A percentile compares a stretch with the other conserved stretches of the same genome.
Conservation (phyloP, 2,113 vertebrate genomes). For the Progne subis region DNA sequence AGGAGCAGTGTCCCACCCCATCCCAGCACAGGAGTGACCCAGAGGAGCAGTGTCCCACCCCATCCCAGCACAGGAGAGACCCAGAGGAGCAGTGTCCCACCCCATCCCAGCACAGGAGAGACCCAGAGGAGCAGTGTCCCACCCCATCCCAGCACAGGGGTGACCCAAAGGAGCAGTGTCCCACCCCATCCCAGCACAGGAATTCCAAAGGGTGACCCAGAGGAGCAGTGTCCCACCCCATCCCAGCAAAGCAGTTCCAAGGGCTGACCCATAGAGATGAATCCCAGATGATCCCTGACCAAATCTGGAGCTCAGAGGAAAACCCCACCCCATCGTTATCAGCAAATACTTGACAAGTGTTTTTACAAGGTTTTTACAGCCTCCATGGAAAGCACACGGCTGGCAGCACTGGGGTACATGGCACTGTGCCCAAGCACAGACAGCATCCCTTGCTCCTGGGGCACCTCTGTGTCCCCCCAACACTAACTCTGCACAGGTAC, state of each 20-base stretch:
- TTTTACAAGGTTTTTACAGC: background rate
- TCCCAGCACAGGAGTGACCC: background rate
- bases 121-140: too few species aligned
- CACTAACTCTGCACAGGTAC: background rate
- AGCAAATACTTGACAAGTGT: background rate
- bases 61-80: background rate
- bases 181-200: background rate
- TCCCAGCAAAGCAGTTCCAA: background rate
- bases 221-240: too few species aligned
- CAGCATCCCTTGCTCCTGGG: background rate
- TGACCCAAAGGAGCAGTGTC: background rate
- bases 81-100: too few species aligned
- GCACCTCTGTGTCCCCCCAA: background rate
- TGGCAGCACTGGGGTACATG: rapidly evolving
- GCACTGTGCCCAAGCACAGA: background rate
- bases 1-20: background rate
- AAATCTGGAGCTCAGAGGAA: background rate
- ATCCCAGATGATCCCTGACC: background rate
- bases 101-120: background rate
- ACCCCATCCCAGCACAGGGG: too few species aligned
- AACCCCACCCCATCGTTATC: rapidly evolving
- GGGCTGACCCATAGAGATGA: background rate
- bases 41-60: background rate
- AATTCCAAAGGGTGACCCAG: background rate
- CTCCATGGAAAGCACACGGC: background rate